Evolutionary conservation across 2,797 vertebrate genomes (phyloP), one percentile per base, ranked within the genome.

Genomic region (Geotrypetes seraphini): DNA sequence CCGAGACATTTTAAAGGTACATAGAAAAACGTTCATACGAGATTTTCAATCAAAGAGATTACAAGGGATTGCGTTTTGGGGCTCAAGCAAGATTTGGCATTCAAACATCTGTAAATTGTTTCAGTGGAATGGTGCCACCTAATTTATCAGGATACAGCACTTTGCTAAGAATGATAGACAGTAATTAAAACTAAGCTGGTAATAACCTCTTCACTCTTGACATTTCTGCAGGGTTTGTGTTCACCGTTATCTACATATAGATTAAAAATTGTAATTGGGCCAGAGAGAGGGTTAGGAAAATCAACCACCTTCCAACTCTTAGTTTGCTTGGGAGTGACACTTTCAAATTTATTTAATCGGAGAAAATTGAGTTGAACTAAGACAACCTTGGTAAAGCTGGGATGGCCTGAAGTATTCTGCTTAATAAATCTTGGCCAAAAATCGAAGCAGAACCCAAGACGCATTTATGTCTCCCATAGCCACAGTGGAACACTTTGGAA

Each of bases 161-260:
- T 58, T 60, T 66, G 67, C 70, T 60, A 34, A 78, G 75, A 88
- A 83, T 91, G 89, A 96, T 89, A 77, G 88, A 90, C 89, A 88
- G 86, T 92, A 92, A 93, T 93, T 95, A 93, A 93, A 91, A 91
- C 81, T 85, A 81, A 87, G 85, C 86, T 91, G 12, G 43, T 35
- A 92, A 91, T 91, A 90, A 90, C 88, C 88, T 90, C 81, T 85
- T 87, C 83, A 78, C 85, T 89, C 85, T 71, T 90, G 90, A 90
- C 89, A 91, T 91, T 92, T 91, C 90, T 89, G 81, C 85, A 82
- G 84, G 85, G 86, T 83, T 83, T 87, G 85, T 72, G 79, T 85
- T 81, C 85, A 60, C 85, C 85, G 82, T 86, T 90, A 94, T 96
- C 90, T 96, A 90, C 91, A 93, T 92, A 91, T 91, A 96, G 92